These are phyloP conservation scores for Notolepis coatsorum DNA, from an alignment of 2,797 vertebrate species.

Conservation along the genomic window DNA sequence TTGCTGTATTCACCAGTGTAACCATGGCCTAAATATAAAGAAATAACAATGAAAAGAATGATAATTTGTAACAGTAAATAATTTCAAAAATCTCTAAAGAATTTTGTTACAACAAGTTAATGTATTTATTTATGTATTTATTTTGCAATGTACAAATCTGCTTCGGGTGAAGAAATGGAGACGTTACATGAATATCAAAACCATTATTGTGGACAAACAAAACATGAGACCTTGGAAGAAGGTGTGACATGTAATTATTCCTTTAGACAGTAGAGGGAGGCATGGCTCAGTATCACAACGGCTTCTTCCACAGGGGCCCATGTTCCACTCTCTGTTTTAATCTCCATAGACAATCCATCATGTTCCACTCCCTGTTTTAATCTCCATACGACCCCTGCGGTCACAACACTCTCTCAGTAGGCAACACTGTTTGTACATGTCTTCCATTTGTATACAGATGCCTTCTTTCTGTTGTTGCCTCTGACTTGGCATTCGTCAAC, in stretches of 20 bases:
- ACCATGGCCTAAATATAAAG: too few species aligned
- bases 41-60: too few species aligned
- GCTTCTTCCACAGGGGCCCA: neutral
- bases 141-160: too few species aligned
- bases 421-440: neutral
- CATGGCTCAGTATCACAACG: slow-evolving; percentile 21
- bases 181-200: too few species aligned
- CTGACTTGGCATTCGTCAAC: neutral
- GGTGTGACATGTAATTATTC: slow-evolving; percentile 21
- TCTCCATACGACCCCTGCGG: neutral
- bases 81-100: too few species aligned
- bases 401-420: neutral
- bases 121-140: too few species aligned
- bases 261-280: slow-evolving; percentile 59
- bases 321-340: neutral
- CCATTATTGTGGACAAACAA: too few species aligned
- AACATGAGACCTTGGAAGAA: neutral
- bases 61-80: too few species aligned
- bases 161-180: too few species aligned
- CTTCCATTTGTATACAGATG: slow-evolving; percentile 9
- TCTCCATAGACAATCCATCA: neutral
- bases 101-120: too few species aligned
- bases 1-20: too few species aligned
- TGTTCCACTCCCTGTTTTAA: neutral
- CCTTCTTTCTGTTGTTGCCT: neutral